Base-by-base conservation (phyloP, 2,797 vertebrate genomes). In the Anguilla megastoma region DNA sequence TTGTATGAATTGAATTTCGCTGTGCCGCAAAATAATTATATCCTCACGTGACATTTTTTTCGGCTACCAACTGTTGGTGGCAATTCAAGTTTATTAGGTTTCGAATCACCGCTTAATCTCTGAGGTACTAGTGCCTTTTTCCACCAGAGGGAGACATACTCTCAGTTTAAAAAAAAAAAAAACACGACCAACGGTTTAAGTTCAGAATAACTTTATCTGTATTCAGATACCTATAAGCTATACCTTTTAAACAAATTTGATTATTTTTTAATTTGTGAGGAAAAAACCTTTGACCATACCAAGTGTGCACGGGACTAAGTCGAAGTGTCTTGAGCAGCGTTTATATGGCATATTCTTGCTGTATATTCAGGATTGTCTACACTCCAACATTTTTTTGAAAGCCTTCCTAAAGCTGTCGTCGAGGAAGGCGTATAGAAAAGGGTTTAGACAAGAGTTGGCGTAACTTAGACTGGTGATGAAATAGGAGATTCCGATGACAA, bases 401-500 rank as follows among this genome's bases (percentile, higher is more conserved):
- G 96, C 97, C 74, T 97, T 97, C 87, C 95, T 92, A 89, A 98
- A 98, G 12, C 94, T 97, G 91, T 97, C 96, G 0, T 98, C 97
- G 85, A 98, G 95, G 91, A 98, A 97, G 16, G 97, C 96, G 0
- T 97, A 97, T 56, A 98, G 91, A 91, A 98, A 97, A 0, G 97
- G 97, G 87, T 97, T 97, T 90, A 98, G 92, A 91, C 97, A 97
- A 0, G 97, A 98, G 86, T 97, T 98, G 91, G 97, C 96, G 0
- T 97, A 98, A 94, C 97, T 97, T 24, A 98, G 93, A 90, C 97
- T 97, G 88, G 97, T 97, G 90, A 98, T 97, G 92, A 97, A 96
- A 76, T 97, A 97, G 87, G 97, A 97, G 90, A 97, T 95, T 3
- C 96, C 94, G 2, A 98, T 97, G 66, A 98, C 95, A 56, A 96